Evolutionary conservation across 2,888 invertebrate genomes (phyloP).

Genomic region (Cosmorhoe ocellata): DNA sequence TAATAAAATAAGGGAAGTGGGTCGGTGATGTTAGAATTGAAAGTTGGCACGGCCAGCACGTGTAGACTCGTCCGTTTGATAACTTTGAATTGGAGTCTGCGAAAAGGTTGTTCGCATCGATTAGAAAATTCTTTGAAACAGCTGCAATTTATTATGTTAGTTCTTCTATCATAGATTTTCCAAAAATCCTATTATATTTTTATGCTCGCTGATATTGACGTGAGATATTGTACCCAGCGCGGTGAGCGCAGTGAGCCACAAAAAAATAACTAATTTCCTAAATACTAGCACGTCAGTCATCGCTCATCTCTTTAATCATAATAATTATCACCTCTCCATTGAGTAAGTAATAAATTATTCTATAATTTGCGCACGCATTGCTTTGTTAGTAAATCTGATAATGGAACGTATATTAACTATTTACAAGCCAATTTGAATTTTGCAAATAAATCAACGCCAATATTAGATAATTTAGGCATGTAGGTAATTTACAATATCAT

Average conservation of each 20-base stretch:
- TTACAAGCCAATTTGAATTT: constrained; percentile 30
- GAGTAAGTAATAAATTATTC: constrained; percentile 28
- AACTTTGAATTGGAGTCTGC: constrained; percentile 30
- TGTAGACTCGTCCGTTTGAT: constrained; percentile 26
- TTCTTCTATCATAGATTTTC: too few species aligned
- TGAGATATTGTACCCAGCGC: too few species aligned
- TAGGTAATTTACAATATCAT: background rate
- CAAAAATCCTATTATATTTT: too few species aligned
- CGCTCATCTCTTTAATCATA: constrained; percentile 15
- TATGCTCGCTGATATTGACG: too few species aligned
- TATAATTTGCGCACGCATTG: constrained; percentile 21
- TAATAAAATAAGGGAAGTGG: constrained; percentile 37
- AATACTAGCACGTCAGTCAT: background rate
- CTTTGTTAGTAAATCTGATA: constrained; percentile 31
- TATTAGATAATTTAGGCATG: constrained; percentile 9
- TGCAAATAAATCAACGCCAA: constrained; percentile 24
- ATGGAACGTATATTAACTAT: constrained; percentile 32
- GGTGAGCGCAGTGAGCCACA: too few species aligned
- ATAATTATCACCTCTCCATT: constrained; percentile 21
- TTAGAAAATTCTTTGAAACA: too few species aligned
- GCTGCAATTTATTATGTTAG: too few species aligned
- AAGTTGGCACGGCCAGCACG: constrained; percentile 27
- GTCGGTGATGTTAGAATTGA: constrained; percentile 27
- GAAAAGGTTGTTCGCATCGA: too few species aligned
- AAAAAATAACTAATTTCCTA: too few species aligned